Base-by-base conservation (phyloP, 1,140 invertebrate species). In the Scaptomyza pallida region DNA sequence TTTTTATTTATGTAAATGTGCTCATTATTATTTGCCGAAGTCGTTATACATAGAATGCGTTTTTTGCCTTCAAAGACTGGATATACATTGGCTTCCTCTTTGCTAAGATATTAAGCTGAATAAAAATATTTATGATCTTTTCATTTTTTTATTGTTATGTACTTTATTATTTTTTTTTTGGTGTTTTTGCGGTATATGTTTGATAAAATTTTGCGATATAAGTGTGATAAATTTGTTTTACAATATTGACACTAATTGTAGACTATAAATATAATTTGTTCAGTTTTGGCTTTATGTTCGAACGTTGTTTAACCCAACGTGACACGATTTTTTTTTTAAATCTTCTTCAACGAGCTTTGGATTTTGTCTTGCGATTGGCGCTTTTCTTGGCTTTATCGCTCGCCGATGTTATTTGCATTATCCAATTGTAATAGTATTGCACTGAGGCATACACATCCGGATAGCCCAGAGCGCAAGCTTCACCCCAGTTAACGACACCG, bases 401-500 rank as follows among this genome's bases (percentile, higher is more conserved):
- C 3, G 0, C 10, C 50, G 9, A 90, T n/a, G n/a, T n/a, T n/a
- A n/a, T n/a, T n/a, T n/a, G n/a, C n/a, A n/a, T n/a, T n/a, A n/a
- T 90, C 75, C 92, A 93, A 13, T 90, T 79, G 5, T 56, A 54
- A 59, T 92, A 92, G 60, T 90, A 89, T 1, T 69, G 45, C n/a
- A 93, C 89, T 15, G 81, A 85, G 3, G 92, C 92, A 48, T 92
- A 93, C 3, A 93, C 93, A 75, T 93, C 93, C 1, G 93, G 93
- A 57, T 90, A 91, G 15, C 92, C 92, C 3, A 83, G 50, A 13
- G 93, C 93, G 61, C 93, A 93, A 3, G 93, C 92, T 12, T 91
- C 85, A 3, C 93, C 93, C 89, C 93, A 94, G 30, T 93, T 93
- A 26, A 93, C 93, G 3, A 94, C 72, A 9, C 92, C 90, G 2